Conservation (phyloP, 1,140 invertebrate species). For the Drosophila kikkawai region DNA sequence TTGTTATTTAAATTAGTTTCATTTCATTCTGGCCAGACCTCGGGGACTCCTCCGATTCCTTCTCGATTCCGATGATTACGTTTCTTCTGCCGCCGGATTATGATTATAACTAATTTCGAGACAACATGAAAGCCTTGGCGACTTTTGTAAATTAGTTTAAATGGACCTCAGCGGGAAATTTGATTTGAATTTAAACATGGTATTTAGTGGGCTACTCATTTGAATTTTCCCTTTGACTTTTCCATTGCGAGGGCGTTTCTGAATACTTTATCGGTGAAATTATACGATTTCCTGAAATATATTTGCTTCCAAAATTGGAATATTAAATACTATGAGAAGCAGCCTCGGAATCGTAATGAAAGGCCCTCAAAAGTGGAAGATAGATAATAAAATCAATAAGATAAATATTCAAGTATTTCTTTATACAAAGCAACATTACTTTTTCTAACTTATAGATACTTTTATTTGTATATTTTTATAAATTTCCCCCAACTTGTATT, state of each 20-base stretch:
- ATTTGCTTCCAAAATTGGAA: not conserved
- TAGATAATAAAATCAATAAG: not conserved
- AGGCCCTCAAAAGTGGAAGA: not conserved
- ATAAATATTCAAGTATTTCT: not conserved
- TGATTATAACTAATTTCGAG: constrained; percentile 74
- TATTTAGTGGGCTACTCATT: constrained; percentile 46
- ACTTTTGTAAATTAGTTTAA: constrained; percentile 79
- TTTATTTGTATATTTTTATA: not conserved
- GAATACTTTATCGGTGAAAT: constrained; percentile 43
- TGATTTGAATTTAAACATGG: constrained; percentile 21
- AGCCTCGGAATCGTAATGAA: too few species aligned
- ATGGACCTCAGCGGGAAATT: constrained; percentile 38
- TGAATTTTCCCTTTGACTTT: constrained; percentile 28
- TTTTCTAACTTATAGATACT: not conserved
- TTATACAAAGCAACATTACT: not conserved
- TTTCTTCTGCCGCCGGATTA: constrained; percentile 68
- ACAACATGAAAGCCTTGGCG: constrained; percentile 5
- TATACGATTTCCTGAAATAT: constrained; percentile 13
- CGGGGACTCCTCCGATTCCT: constrained; percentile 5
- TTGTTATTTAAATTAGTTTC: constrained; percentile 84
- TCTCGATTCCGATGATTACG: constrained; percentile 22
- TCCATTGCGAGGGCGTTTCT: constrained; percentile 49
- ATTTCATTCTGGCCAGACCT: constrained; percentile 59
- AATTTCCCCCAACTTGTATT: not conserved
- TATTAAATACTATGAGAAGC: not conserved